phyloP scores from a whole-genome alignment of 2,888 invertebrate genomes.

The Anodontia alba region DNA sequence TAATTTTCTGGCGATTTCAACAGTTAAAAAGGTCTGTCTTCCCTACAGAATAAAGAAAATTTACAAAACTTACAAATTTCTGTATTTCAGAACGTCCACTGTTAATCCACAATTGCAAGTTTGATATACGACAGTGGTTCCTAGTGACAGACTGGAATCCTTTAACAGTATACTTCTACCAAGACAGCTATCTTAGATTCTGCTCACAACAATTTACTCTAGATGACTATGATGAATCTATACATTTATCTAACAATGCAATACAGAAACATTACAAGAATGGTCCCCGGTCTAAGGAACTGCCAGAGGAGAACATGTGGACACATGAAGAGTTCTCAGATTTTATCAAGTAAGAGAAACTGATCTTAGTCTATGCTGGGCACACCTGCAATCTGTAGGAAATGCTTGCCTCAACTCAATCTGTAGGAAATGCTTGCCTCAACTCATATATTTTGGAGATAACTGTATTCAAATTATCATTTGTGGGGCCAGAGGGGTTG shows the following conservation, averaged over 20 bases:
- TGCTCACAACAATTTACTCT: constrained; percentile 91
- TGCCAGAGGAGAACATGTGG: constrained; percentile 95
- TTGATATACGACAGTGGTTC: constrained; percentile 98
- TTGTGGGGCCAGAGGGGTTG: too few relatives aligned
- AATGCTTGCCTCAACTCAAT: too few relatives aligned
- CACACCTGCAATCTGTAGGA: background rate
- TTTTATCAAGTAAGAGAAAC: constrained; percentile 87
- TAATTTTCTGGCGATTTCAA: too few relatives aligned
- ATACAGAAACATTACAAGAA: constrained; percentile 93
- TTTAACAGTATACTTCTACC: constrained; percentile 96
- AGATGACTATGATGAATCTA: constrained; percentile 92
- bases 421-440: too few relatives aligned
- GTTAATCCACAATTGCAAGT: constrained; percentile 95
- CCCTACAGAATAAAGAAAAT: too few relatives aligned
- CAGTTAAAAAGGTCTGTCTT: too few relatives aligned
- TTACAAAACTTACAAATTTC: too few relatives aligned
- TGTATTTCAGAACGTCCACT: constrained; percentile 91
- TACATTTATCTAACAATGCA: constrained; percentile 97
- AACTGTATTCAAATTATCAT: too few relatives aligned
- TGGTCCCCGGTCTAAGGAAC: constrained; percentile 86
- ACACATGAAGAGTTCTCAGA: constrained; percentile 90
- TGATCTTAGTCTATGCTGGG: background rate
- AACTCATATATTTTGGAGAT: too few relatives aligned
- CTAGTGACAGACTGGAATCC: constrained; percentile 96
- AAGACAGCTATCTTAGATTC: constrained; percentile 95